phyloP scores from a whole-genome alignment of 2,888 invertebrate genomes.

The Cataglyphis cursor region DNA sequence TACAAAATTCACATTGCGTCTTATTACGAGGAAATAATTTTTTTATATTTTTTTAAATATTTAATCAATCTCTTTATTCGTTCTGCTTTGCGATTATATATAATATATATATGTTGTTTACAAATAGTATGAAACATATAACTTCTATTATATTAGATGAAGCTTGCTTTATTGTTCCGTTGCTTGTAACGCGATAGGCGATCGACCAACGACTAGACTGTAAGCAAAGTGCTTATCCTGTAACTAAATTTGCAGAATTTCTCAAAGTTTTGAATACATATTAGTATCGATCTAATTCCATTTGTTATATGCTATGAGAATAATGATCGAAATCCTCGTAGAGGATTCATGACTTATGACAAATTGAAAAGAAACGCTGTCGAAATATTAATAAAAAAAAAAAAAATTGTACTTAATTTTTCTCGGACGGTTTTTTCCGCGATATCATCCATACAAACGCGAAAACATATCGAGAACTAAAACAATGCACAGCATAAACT shows the following conservation, averaged over 20 bases:
- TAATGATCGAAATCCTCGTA: constrained; percentile 26
- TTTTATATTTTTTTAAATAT: neutral
- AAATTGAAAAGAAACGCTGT: neutral
- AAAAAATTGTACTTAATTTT: neutral
- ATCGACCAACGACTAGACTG: constrained; percentile 38
- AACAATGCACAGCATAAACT: constrained; percentile 20
- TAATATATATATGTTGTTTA: too few species aligned
- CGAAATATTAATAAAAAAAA: neutral
- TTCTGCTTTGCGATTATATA: constrained; percentile 22
- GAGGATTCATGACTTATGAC: neutral
- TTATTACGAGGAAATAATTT: neutral
- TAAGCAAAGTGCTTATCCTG: constrained; percentile 41
- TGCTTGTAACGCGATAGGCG: constrained; percentile 39
- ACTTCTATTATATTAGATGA: constrained; percentile 19
- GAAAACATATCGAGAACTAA: constrained; percentile 1
- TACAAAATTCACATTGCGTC: neutral
- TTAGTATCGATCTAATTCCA: constrained; percentile 30
- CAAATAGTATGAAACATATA: neutral
- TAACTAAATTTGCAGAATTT: constrained; percentile 55
- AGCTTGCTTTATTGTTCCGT: constrained; percentile 32
- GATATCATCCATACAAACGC: constrained; percentile 5
- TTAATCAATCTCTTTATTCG: neutral
- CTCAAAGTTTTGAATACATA: constrained; percentile 46
- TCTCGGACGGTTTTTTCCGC: neutral
- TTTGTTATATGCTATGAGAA: neutral